Conservation (phyloP, 2,888 invertebrate species). For the Leptinotarsa tumamoca region DNA sequence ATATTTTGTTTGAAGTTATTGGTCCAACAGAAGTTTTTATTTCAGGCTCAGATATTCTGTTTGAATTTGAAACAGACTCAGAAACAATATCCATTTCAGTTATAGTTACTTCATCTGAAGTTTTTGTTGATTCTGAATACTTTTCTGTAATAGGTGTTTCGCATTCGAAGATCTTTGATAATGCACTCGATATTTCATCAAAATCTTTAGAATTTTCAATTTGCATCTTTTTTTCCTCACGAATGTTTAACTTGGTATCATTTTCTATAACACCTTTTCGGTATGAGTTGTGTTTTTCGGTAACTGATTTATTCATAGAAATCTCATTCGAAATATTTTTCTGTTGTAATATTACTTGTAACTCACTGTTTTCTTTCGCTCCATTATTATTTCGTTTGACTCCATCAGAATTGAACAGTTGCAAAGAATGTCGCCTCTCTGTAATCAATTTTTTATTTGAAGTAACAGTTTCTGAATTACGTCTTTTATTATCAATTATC, state of each 20-base stretch:
- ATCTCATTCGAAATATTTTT: background rate
- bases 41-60: background rate
- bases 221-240: background rate
- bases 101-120: background rate
- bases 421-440: slow-evolving; percentile 6
- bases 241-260: background rate
- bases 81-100: background rate
- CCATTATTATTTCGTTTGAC: background rate
- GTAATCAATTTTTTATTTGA: background rate
- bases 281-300: background rate
- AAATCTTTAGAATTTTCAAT: background rate
- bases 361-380: no score
- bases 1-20: no score
- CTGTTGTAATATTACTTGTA: background rate
- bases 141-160: background rate
- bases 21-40: no score
- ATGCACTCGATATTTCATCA: background rate
- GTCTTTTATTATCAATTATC: background rate
- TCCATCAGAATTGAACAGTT: background rate
- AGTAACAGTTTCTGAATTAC: slow-evolving; percentile 5
- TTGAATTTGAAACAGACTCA: background rate
- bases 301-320: background rate
- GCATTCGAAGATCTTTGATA: background rate
- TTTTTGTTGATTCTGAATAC: background rate
- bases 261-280: background rate